Conservation (phyloP, 2,888 invertebrate genomes). For the Cheilosia pagana region DNA sequence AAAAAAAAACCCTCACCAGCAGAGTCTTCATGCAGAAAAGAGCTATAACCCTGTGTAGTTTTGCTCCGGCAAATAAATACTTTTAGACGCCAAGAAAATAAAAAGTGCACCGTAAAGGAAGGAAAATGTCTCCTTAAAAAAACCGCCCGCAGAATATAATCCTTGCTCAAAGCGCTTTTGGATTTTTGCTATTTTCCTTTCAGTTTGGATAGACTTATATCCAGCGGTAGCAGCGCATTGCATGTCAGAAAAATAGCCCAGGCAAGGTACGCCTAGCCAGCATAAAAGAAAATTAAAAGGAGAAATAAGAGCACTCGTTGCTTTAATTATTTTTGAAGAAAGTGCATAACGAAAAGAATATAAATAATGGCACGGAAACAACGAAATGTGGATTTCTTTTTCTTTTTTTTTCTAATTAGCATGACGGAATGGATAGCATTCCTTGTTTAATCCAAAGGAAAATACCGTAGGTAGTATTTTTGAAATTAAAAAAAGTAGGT, state of each 20-base stretch:
- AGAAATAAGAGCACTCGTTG: neutral
- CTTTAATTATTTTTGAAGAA: slow-evolving; percentile 17
- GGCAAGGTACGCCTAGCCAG: neutral
- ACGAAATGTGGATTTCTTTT: slow-evolving; percentile 2
- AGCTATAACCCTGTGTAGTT: no score
- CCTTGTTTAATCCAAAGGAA: neutral
- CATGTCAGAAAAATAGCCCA: slow-evolving; percentile 1
- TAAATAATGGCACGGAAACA: slow-evolving; percentile 20
- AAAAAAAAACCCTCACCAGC: no score
- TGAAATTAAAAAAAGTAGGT: neutral
- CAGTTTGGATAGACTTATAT: slow-evolving; percentile 7
- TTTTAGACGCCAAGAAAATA: neutral
- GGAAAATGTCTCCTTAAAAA: neutral
- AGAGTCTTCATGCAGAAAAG: no score
- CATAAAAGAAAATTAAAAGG: neutral
- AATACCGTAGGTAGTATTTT: neutral
- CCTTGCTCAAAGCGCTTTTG: neutral
- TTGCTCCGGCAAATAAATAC: no score
- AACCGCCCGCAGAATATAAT: slow-evolving; percentile 6
- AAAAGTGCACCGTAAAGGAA: neutral
- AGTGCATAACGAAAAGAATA: slow-evolving; percentile 11
- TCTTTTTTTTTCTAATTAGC: slow-evolving; percentile 13
- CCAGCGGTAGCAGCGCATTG: slow-evolving; percentile 1
- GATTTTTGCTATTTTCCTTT: neutral
- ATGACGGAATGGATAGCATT: neutral